phyloP scores from a whole-genome alignment of 1,140 invertebrate genomes.

The Dreissena rostriformis region DNA sequence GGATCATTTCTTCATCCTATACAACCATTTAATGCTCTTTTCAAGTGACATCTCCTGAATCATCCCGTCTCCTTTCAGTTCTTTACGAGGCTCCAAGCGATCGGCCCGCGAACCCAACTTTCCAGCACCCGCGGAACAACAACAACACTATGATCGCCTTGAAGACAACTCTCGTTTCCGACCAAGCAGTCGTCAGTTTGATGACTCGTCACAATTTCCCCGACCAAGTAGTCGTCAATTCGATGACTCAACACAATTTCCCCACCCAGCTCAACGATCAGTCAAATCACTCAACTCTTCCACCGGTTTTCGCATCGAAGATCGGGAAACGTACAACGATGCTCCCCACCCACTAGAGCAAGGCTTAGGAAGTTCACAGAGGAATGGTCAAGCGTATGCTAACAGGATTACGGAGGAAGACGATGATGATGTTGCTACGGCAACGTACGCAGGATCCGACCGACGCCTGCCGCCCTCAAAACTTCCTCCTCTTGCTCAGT shows the following conservation, averaged over 20 bases:
- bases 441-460: constrained; percentile 17
- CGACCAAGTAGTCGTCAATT: constrained; percentile 48
- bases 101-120: too few species aligned
- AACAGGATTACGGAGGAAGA: constrained; percentile 16
- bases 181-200: constrained; percentile 47
- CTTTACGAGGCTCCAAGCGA: background rate
- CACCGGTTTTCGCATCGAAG: background rate
- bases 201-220: constrained; percentile 6
- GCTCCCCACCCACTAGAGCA: constrained; percentile 23
- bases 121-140: constrained; percentile 11
- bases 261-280: background rate
- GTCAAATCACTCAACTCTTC: constrained; percentile 9
- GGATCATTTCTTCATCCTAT: too few species aligned
- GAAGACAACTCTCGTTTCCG: constrained; percentile 49
- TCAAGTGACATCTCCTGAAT: too few species aligned
- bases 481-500: constrained; percentile 54
- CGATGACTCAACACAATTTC: constrained; percentile 17
- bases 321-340: constrained; percentile 25
- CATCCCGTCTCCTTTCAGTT: constrained; percentile 1
- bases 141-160: constrained; percentile 32
- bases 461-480: constrained; percentile 14
- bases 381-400: constrained; percentile 8
- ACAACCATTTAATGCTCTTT: too few species aligned
- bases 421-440: constrained; percentile 45
- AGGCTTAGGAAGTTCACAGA: constrained; percentile 7